These are phyloP conservation scores for Hofmannophila pseudospretella DNA, from an alignment of 2,888 invertebrate species.

Conservation along the genomic window DNA sequence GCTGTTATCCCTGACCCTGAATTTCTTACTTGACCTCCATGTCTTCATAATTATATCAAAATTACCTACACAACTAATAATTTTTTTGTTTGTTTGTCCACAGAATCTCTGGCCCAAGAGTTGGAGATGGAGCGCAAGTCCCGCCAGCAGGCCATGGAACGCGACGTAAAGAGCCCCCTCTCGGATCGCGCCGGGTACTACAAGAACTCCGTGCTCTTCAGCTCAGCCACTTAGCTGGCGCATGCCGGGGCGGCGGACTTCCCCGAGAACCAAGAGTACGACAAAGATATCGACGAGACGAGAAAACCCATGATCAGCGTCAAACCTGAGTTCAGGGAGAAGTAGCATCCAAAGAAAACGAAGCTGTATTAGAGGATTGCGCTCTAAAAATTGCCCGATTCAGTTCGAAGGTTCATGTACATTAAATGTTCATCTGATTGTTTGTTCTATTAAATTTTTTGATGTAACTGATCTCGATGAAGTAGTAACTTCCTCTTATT, in stretches of 20 bases:
- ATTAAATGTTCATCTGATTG: constrained; percentile 38
- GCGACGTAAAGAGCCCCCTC: constrained; percentile 91
- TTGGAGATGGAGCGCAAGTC: constrained; percentile 92
- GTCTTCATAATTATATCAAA: no score
- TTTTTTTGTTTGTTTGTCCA: constrained; percentile 50
- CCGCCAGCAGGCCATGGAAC: constrained; percentile 87
- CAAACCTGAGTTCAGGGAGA: constrained; percentile 74
- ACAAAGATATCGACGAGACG: constrained; percentile 54
- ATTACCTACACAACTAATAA: no score
- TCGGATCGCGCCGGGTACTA: constrained; percentile 90
- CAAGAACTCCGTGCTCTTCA: constrained; percentile 93
- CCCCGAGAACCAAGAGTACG: constrained; percentile 58
- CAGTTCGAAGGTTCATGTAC: constrained; percentile 18
- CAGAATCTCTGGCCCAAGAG: constrained; percentile 92
- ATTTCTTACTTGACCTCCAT: no score
- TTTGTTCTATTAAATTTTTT: constrained; percentile 40
- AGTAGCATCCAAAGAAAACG: constrained; percentile 54
- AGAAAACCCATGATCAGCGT: constrained; percentile 76
- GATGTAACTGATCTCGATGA: constrained; percentile 50
- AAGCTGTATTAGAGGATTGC: not conserved
- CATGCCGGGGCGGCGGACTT: constrained; percentile 54
- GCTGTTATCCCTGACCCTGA: no score
- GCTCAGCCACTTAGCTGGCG: constrained; percentile 87
- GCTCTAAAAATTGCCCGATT: constrained; percentile 7
- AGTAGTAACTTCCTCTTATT: constrained; percentile 30